A percentile compares a stretch with the other conserved stretches of the same genome.
Conservation (phyloP, 1,140 invertebrate species). For the Palaemon carinicauda region DNA sequence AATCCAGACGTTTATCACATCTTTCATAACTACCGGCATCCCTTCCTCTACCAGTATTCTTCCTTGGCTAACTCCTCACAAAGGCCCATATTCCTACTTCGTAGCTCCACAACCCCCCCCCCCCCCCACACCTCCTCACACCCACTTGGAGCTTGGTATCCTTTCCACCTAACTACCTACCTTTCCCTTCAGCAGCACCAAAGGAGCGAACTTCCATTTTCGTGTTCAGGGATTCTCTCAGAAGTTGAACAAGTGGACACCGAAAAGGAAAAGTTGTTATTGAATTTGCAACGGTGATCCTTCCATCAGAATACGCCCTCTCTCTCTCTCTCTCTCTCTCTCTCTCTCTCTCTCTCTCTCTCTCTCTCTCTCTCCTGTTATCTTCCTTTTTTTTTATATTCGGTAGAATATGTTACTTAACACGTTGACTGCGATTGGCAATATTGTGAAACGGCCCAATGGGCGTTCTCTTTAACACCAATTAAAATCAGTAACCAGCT, state of each 20-base stretch:
- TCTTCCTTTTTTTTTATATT: not conserved
- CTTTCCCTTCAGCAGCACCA: not conserved
- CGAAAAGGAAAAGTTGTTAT: not conserved
- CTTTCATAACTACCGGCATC: not conserved
- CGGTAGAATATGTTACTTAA: not conserved
- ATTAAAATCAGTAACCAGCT: no score
- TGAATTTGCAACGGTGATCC: not conserved
- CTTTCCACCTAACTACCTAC: not conserved
- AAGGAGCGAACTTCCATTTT: not conserved
- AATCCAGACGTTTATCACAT: no score
- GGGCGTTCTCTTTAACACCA: no score
- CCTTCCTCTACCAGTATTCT: not conserved
- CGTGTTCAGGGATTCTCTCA: not conserved
- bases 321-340: not conserved
- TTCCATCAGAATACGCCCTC: not conserved
- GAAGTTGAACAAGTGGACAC: not conserved
- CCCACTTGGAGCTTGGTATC: not conserved
- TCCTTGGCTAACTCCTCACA: not conserved
- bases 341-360: not conserved
- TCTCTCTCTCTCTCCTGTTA: not conserved
- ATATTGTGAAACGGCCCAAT: no score
- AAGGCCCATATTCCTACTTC: not conserved
- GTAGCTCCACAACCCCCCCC: not conserved
- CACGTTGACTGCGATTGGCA: no score
- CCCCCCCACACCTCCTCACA: not conserved